These are phyloP conservation scores for Aurelia aurita DNA, from an alignment of 30 jellyfish, hydroid and myxozoan genomes.

Conservation along the genomic window DNA sequence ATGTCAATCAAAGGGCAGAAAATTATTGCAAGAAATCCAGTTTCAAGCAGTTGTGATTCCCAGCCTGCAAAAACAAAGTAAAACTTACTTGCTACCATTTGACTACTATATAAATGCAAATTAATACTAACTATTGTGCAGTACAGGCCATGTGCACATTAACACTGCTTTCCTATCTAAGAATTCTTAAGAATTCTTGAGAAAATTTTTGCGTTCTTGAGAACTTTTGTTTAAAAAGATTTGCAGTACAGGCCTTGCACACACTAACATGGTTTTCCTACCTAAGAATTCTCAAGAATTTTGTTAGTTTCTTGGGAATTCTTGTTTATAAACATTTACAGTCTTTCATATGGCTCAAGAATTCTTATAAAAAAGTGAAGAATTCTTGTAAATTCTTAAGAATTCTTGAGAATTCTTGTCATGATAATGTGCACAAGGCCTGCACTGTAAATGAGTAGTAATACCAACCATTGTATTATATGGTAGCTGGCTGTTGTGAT, in stretches of 20 bases:
- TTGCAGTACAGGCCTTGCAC: not conserved
- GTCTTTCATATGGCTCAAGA: not conserved
- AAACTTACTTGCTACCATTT: not conserved
- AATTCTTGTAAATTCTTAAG: no score
- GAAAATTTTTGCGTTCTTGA: not conserved
- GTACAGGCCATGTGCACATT: not conserved
- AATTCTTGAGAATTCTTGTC: no score
- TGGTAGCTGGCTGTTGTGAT: no score
- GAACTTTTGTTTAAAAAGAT: no score
- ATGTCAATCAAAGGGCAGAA: conserved; percentile 73
- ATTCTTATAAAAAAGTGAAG: no score
- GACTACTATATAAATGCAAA: not conserved
- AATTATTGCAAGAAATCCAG: conserved; percentile 81
- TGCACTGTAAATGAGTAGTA: no score
- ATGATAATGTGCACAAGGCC: no score
- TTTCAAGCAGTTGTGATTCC: conserved; percentile 86
- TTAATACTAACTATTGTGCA: not conserved
- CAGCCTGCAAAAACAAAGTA: conserved; percentile 39
- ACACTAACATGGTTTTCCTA: not conserved
- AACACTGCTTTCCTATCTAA: not conserved
- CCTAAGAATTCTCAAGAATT: not conserved
- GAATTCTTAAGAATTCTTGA: not conserved
- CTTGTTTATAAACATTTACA: not conserved
- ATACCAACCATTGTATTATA: no score
- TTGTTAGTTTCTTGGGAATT: not conserved